These are phyloP conservation scores for Alosa sapidissima DNA, from an alignment of 2,797 vertebrate genomes.

Conservation along the genomic window DNA sequence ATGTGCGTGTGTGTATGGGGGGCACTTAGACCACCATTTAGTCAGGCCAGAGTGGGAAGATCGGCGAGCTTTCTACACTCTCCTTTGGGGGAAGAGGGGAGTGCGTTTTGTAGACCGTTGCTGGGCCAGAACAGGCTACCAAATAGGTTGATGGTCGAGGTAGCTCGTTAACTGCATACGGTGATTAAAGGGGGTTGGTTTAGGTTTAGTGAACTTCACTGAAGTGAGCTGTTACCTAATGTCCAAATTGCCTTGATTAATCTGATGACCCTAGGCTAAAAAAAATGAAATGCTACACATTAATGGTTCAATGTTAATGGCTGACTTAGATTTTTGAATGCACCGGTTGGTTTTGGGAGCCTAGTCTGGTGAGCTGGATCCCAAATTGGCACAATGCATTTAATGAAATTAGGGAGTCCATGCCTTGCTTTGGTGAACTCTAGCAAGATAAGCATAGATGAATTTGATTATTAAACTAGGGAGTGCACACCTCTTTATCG, in stretches of 20 bases:
- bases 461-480: neutral
- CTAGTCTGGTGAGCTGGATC: too few relatives aligned
- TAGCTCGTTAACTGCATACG: too few relatives aligned
- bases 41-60: neutral
- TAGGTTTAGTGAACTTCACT: too few relatives aligned
- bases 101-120: neutral
- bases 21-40: neutral
- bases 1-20: neutral
- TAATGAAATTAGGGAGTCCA: neutral
- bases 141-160: neutral
- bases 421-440: neutral
- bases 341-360: too few relatives aligned
- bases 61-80: neutral
- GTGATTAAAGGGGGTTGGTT: too few relatives aligned
- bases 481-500: constrained; percentile 87
- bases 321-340: neutral
- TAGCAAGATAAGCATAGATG: neutral
- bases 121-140: neutral
- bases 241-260: too few relatives aligned
- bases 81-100: too few relatives aligned
- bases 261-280: too few relatives aligned
- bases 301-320: too few relatives aligned
- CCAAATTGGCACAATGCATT: too few relatives aligned
- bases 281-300: too few relatives aligned
- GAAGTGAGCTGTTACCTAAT: too few relatives aligned